These are phyloP conservation scores for Enteromius fasciolatus DNA, from an alignment of 2,797 vertebrate genomes.

Conservation along the genomic window DNA sequence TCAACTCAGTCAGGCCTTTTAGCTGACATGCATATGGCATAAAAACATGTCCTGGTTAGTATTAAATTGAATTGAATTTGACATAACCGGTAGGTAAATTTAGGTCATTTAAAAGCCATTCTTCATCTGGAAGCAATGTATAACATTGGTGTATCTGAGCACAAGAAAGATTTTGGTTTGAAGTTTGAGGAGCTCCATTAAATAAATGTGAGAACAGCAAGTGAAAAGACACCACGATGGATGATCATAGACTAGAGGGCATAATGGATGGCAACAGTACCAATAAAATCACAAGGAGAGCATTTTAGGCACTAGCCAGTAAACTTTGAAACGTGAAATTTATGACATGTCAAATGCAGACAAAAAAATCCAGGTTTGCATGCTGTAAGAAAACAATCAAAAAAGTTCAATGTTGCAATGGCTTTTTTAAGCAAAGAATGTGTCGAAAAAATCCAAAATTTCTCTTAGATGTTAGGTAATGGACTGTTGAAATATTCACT, in stretches of 20 bases:
- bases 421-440: background rate
- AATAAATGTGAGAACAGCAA: slow-evolving; percentile 57
- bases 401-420: background rate
- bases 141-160: slow-evolving; percentile 40
- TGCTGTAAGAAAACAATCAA: background rate
- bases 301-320: slow-evolving; percentile 2
- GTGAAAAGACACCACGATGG: slow-evolving; percentile 15
- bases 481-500: background rate
- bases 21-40: background rate
- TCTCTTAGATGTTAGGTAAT: background rate
- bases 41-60: background rate
- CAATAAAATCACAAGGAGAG: background rate
- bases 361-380: background rate
- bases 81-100: background rate
- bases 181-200: slow-evolving; percentile 36
- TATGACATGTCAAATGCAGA: background rate
- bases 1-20: too few species aligned
- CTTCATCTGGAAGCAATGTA: slow-evolving; percentile 64
- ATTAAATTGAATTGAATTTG: too few species aligned
- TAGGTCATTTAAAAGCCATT: background rate
- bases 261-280: background rate
- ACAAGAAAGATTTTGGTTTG: slow-evolving; percentile 43
- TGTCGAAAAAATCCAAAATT: background rate
- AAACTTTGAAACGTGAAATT: background rate
- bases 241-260: slow-evolving; percentile 15